These are phyloP conservation scores for Oryzias melastigma DNA, from an alignment of 2,113 vertebrate species.

Conservation along the genomic window DNA sequence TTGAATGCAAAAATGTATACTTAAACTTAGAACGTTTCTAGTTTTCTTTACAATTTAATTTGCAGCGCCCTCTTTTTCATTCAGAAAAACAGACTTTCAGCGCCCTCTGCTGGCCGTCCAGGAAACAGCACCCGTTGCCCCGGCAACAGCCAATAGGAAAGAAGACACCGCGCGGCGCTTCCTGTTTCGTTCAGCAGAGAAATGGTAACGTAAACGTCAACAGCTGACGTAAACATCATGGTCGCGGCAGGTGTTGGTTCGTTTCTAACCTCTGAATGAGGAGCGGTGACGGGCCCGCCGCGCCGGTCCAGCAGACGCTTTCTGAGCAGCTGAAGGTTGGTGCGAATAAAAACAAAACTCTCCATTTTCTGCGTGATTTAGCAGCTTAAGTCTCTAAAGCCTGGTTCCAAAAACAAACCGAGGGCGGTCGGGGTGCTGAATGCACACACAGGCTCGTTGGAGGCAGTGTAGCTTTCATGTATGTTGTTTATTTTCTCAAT, in stretches of 20 bases:
- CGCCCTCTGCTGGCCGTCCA: conserved; percentile 16
- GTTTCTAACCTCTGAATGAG: conserved; percentile 2
- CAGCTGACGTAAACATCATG: not conserved
- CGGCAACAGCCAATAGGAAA: conserved; percentile 38
- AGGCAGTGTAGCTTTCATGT: too few species aligned
- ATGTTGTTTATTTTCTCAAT: too few species aligned
- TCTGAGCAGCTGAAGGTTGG: conserved; percentile 53
- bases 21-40: too few species aligned
- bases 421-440: too few species aligned
- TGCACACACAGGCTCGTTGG: too few species aligned
- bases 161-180: conserved; percentile 48
- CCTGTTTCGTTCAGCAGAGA: conserved; percentile 53
- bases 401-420: not conserved
- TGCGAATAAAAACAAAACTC: conserved; percentile 1
- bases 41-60: too few species aligned
- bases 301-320: conserved; percentile 6
- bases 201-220: conserved; percentile 16
- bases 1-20: too few species aligned
- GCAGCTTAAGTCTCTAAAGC: conserved; percentile 34
- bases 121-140: not conserved
- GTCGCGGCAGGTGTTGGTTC: conserved; percentile 1
- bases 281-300: not conserved
- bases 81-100: not conserved
- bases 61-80: not conserved
- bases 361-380: conserved; percentile 25